These are phyloP conservation scores for Phycodurus eques DNA, from an alignment of 2,113 vertebrate species.

Conservation along the genomic window DNA sequence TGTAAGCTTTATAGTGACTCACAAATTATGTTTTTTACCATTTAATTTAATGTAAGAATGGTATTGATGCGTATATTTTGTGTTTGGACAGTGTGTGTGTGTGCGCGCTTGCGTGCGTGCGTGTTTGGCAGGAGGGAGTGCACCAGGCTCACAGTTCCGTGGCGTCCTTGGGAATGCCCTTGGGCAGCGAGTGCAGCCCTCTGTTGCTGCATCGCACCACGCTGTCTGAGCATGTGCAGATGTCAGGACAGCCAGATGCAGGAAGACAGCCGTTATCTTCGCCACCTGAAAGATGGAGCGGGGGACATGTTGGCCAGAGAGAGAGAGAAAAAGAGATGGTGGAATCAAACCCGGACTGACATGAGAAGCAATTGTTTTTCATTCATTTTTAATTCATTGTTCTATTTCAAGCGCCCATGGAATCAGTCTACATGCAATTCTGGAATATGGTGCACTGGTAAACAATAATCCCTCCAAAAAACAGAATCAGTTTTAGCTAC, in stretches of 20 bases:
- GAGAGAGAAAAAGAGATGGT: background rate
- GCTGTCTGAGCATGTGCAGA: constrained; percentile 87
- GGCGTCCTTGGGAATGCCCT: constrained; percentile 92
- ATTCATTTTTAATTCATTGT: no score
- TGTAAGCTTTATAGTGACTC: background rate
- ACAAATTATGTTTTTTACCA: background rate
- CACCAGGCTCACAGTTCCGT: constrained; percentile 89
- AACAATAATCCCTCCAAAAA: background rate
- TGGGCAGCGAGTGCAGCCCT: constrained; percentile 84
- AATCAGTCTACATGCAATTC: background rate
- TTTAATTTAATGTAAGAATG: no score
- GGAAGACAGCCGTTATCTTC: constrained; percentile 91
- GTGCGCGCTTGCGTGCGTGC: background rate
- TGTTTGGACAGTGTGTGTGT: background rate
- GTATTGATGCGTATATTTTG: no score
- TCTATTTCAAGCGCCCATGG: no score
- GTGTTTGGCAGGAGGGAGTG: background rate
- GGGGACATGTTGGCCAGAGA: background rate
- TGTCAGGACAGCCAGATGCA: constrained; percentile 85
- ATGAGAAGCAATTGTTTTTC: no score
- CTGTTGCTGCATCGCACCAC: constrained; percentile 96
- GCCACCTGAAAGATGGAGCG: constrained; percentile 68
- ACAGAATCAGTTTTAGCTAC: background rate
- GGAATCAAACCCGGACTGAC: background rate
- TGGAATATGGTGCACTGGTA: background rate